Conservation (phyloP, 2,888 invertebrate genomes). For the Adelognathus sp. region DNA sequence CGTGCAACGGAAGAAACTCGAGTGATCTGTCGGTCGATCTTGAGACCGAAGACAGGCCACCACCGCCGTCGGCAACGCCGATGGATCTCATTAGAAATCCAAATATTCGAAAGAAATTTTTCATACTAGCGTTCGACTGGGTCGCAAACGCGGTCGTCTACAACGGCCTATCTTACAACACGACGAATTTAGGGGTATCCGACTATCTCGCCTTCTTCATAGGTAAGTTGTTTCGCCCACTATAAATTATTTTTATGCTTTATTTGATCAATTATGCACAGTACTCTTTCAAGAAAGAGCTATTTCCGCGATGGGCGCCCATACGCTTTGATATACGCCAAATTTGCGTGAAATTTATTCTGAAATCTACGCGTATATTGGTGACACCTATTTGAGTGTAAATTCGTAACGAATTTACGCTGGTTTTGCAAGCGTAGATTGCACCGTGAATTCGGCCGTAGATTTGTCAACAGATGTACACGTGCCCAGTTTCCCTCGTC, state of each 20-base stretch:
- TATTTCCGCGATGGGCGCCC: too few relatives aligned
- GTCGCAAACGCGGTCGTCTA: conserved; percentile 87
- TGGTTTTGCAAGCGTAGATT: too few relatives aligned
- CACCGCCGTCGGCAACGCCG: conserved; percentile 82
- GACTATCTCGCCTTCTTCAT: conserved; percentile 87
- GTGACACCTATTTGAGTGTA: too few relatives aligned
- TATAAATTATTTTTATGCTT: background rate
- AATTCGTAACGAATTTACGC: too few relatives aligned
- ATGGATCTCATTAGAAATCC: conserved; percentile 86
- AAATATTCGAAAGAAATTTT: conserved; percentile 86
- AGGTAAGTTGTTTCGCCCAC: conserved; percentile 78
- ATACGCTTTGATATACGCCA: too few relatives aligned
- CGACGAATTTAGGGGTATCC: conserved; percentile 86
- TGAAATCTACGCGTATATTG: too few relatives aligned
- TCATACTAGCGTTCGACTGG: conserved; percentile 86
- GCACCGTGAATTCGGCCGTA: too few relatives aligned
- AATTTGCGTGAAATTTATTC: too few relatives aligned
- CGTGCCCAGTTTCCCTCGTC: too few relatives aligned
- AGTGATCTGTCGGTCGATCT: conserved; percentile 68
- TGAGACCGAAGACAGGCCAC: conserved; percentile 72
- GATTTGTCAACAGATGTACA: too few relatives aligned
- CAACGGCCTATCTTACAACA: conserved; percentile 86
- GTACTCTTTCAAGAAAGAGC: too few relatives aligned
- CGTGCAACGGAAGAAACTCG: conserved; percentile 77
- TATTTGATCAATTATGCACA: too few relatives aligned